Percentiles rank a stretch among this genome's conserved stretches.
These are phyloP conservation scores for Ovibos moschatus DNA, from an alignment of 2,113 vertebrate species.

Conservation along the genomic window DNA sequence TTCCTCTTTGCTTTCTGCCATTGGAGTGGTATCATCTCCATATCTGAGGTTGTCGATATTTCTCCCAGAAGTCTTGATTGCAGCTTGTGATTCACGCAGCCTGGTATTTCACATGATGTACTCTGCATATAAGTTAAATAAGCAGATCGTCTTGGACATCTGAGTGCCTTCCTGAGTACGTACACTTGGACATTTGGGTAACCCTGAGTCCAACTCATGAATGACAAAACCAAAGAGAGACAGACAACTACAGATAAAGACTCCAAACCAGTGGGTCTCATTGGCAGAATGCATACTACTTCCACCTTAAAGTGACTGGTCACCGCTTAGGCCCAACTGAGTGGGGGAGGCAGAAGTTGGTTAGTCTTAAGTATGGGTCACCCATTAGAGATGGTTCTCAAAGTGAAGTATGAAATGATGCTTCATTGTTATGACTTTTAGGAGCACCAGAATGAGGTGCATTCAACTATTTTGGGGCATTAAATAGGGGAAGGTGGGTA, in stretches of 20 bases:
- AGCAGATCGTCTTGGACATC: not conserved
- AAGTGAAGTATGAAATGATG: not conserved
- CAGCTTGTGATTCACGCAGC: not conserved
- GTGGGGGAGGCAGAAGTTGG: rapidly evolving
- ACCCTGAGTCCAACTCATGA: not conserved
- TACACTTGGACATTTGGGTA: not conserved
- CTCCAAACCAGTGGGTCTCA: not conserved
- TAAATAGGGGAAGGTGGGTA: not conserved
- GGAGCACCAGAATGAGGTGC: not conserved
- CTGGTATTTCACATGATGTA: not conserved
- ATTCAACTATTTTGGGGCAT: not conserved
- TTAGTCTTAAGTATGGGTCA: not conserved
- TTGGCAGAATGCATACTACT: not conserved
- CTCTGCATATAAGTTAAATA: not conserved
- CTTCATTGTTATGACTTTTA: not conserved
- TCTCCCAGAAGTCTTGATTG: not conserved
- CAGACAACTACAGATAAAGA: not conserved
- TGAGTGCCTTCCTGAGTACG: not conserved
- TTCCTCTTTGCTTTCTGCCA: not conserved
- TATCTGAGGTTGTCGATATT: not conserved
- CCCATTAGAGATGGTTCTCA: not conserved
- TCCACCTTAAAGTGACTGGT: not conserved
- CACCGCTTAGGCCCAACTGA: not conserved
- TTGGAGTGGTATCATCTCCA: not conserved
- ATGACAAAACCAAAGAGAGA: not conserved